Base-by-base conservation (phyloP, 1,140 invertebrate genomes). In the Temnothorax longispinosus region DNA sequence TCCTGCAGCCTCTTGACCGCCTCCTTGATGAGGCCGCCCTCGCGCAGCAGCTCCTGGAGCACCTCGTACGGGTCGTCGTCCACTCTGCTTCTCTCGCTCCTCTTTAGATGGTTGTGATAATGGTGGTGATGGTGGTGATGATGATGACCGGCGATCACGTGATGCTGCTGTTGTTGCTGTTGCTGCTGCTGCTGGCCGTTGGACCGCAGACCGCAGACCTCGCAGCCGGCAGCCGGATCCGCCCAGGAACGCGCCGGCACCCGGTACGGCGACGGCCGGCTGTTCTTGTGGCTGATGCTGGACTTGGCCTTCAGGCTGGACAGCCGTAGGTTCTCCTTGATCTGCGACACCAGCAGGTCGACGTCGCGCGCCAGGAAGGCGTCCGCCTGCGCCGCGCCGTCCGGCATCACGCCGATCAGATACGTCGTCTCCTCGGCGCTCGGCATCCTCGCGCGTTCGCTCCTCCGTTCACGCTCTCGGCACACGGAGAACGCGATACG, bases 1-100 rank as follows among this genome's bases (percentile, higher is more conserved):
- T 95, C 93, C 89, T 97, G 96, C 15, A 97, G 93, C 90, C 97
- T 95, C 78, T 97, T 96, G 3, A 97, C 97, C 6, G 97, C 97
- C 93, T 97, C 97, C 89, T 97, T 97, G 54, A 97, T 97, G n/a
- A 97, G 95, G 82, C 96, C 96, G 60, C 97, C 97, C 84, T 97
- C 96, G 56, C 96, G 95, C 21, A 97, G 92, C 27, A 97, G 91
- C 80, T 96, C 96, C 89, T 97, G 96, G 35, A 97, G 94, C 71
- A 97, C 93, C 93, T 97, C 96, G 92, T 97, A 97, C 0, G 97
- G 97, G 92, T 97, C 96, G 52, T 97, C 96, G 65, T 95, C 92
- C 50, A 88, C 91, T 58, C 90, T 94, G 72, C 74, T 89, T 52
- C 88, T 88, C n/a, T 92, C 90, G 89, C 89, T 94, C 86, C 91